phyloP scores from a whole-genome alignment of 2,888 invertebrate genomes.

The Agrenia bidenticulata region DNA sequence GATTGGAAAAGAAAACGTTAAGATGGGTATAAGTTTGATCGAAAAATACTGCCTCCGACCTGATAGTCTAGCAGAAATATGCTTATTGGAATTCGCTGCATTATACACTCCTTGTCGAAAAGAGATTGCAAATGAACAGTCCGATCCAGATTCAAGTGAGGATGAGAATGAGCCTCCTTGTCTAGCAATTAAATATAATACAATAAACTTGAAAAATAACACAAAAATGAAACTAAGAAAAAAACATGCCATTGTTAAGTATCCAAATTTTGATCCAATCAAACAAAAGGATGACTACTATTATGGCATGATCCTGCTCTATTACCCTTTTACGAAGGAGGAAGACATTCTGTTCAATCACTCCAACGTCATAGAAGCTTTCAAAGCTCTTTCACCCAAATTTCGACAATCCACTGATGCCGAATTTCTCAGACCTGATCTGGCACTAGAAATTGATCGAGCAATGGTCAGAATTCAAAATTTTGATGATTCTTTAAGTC shows the following conservation, averaged over 20 bases:
- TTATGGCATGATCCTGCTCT: conserved; percentile 16
- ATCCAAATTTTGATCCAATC: conserved; percentile 22
- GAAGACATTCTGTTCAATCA: background rate
- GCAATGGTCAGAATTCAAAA: conserved; percentile 7
- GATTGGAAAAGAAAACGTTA: background rate
- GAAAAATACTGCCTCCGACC: conserved; percentile 22
- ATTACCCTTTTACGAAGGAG: conserved; percentile 13
- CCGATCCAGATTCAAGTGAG: conserved; percentile 13
- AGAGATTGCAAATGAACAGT: no score
- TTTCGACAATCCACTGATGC: conserved; percentile 17
- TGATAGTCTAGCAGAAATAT: background rate
- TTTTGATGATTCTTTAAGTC: background rate
- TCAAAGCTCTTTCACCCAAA: background rate
- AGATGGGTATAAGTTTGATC: conserved; percentile 21
- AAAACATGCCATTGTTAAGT: conserved; percentile 11
- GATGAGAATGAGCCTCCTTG: background rate
- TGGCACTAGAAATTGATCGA: background rate
- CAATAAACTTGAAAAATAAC: no score
- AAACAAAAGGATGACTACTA: conserved; percentile 10
- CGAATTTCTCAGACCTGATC: conserved; percentile 6
- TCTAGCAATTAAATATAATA: no score
- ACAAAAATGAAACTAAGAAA: conserved; percentile 2
- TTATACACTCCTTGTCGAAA: conserved; percentile 9
- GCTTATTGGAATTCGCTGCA: conserved; percentile 29
- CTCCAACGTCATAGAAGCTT: conserved; percentile 5